Evolutionary conservation across 2,113 vertebrate genomes (phyloP), one percentile per base, ranked within the genome.

Genomic region (Myiozetetes cayanensis): DNA sequence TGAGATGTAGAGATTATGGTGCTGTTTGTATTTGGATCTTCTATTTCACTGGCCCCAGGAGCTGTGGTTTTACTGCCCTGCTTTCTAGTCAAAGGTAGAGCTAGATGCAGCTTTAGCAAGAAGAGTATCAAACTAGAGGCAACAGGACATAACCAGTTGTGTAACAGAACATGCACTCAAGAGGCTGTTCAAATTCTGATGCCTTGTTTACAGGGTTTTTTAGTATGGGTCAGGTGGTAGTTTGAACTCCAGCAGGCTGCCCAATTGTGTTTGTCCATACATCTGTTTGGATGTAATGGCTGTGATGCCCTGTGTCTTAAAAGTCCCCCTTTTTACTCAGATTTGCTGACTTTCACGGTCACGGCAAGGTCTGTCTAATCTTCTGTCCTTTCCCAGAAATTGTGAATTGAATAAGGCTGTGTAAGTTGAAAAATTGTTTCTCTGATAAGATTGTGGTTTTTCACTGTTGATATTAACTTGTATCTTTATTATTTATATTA

Each of bases 391-490:
- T 96, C 93, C 91, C 94, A 96, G 91, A 96, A 96, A 94, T 4
- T 66, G 73, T 83, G 89, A 85, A 87, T 95, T 86, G 71, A 93
- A 91, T 96, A 89, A 96, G 67, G 63, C 86, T 92, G 30, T 46
- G 41, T 87, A 85, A 85, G 19, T 41, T 96, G 85, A 96, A 71
- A 67, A 94, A 96, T 95, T 83, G 85, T 88, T 93, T 90, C 46
- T 91, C 68, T 95, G 95, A 91, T 95, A 91, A 85, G 85, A 85
- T 83, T 95, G 93, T 93, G 91, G 85, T 8, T 94, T 97, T 95
- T 88, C 90, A 80, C 58, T 83, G 67, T 50, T 84, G 78, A 63
- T 95, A 91, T 87, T 91, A 91, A 73, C 94, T 93, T 91, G 50
- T 78, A 58, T 86, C 74, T 88, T 93, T 92, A 80, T 96, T 83